Evolutionary conservation across 92 coral and sea anemone genomes (phyloP).

Genomic region (Porites rus): DNA sequence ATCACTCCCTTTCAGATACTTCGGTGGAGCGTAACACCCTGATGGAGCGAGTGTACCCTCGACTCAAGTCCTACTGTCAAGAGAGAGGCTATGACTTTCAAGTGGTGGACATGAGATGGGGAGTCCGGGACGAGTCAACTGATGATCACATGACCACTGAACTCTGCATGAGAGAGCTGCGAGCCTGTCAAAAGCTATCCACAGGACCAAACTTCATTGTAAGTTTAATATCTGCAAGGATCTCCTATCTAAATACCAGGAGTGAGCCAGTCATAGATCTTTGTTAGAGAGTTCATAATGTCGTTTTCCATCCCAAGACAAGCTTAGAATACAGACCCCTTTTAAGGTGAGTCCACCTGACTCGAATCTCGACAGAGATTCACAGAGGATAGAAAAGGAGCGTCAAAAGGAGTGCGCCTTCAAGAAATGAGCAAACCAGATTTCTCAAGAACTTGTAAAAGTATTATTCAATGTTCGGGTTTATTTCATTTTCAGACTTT

Average conservation of each 20-base stretch:
- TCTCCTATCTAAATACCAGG: too few species aligned
- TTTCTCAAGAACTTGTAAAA: too few species aligned
- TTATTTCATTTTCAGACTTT: slow-evolving; percentile 72
- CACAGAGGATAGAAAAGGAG: too few species aligned
- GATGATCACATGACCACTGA: slow-evolving; percentile 97
- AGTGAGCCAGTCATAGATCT: too few species aligned
- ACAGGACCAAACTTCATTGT: slow-evolving; percentile 96
- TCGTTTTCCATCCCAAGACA: too few species aligned
- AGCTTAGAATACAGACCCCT: too few species aligned
- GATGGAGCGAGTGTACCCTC: slow-evolving; percentile 90
- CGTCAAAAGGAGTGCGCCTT: too few species aligned
- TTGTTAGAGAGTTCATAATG: too few species aligned
- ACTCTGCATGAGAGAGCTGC: slow-evolving; percentile 90
- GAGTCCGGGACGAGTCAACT: slow-evolving; percentile 95
- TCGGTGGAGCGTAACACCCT: slow-evolving; percentile 91
- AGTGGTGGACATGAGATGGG: slow-evolving; percentile 98
- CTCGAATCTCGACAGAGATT: too few species aligned
- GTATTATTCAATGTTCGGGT: too few species aligned
- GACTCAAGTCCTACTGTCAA: slow-evolving; percentile 86
- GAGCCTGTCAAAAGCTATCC: slow-evolving; percentile 93
- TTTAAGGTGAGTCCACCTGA: too few species aligned
- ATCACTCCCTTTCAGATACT: slow-evolving; percentile 55
- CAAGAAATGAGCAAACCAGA: too few species aligned
- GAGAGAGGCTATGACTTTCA: slow-evolving; percentile 93
- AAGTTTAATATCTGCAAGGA: slow-evolving; percentile 11